Conservation (phyloP, 23 tunicate species). For the Trididemnum miniatum region DNA sequence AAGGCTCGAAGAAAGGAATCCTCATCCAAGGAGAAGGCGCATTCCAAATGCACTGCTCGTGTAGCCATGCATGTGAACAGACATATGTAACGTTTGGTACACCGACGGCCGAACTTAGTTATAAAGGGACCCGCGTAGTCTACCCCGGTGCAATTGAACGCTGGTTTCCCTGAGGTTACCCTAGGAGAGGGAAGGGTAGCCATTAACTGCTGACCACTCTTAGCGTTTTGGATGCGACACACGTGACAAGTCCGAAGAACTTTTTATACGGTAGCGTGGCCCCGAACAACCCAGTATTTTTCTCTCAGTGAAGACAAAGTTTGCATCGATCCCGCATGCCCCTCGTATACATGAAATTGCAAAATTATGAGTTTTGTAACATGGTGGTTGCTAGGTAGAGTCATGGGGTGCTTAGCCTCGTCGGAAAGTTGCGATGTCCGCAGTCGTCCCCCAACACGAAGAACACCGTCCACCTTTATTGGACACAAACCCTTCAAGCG, state of each 20-base stretch:
- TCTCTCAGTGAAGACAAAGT: not conserved
- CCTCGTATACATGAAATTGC: not conserved
- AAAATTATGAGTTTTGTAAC: not conserved
- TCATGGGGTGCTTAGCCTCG: no score
- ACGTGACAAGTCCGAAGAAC: not conserved
- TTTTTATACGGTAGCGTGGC: not conserved
- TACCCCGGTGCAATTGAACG: not conserved
- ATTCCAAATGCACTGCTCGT: not conserved
- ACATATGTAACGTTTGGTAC: no score
- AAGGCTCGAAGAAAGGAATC: no score
- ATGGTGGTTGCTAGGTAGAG: not conserved
- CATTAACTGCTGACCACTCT: not conserved
- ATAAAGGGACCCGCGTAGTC: not conserved
- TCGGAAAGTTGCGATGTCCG: not conserved
- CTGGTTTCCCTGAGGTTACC: not conserved
- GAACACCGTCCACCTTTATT: not conserved
- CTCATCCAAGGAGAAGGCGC: not conserved
- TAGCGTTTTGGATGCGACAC: not conserved
- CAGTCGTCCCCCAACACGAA: not conserved
- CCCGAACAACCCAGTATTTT: not conserved
- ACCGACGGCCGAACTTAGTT: not conserved
- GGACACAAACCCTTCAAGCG: not conserved
- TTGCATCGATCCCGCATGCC: not conserved
- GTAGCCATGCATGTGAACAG: not conserved
- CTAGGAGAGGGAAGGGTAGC: not conserved